A percentile compares a stretch with the other conserved stretches of the same genome.
These are phyloP conservation scores for Lucifuga dentata DNA, from an alignment of 2,113 vertebrate genomes.

Conservation along the genomic window DNA sequence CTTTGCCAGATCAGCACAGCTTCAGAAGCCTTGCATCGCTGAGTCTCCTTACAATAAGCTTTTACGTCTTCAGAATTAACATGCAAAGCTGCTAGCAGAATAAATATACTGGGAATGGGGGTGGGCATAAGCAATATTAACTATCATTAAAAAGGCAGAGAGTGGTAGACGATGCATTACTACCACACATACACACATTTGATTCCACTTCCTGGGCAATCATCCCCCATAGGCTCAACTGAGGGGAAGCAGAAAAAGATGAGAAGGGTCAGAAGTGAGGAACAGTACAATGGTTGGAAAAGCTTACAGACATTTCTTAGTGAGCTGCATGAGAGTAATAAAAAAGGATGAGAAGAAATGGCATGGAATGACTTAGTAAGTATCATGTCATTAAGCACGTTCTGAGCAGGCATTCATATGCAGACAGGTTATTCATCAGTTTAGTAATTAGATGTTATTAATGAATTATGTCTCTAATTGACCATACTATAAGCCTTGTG, in stretches of 20 bases:
- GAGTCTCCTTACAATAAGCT: slow-evolving; percentile 71
- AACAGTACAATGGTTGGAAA: slow-evolving; percentile 61
- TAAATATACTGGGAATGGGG: slow-evolving; percentile 45
- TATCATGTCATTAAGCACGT: slow-evolving; percentile 43
- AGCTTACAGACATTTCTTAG: slow-evolving; percentile 61
- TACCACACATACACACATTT: slow-evolving; percentile 97
- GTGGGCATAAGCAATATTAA: slow-evolving; percentile 67
- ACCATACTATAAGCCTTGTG: slow-evolving; percentile 25
- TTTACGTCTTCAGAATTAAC: slow-evolving; percentile 61
- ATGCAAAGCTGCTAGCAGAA: slow-evolving; percentile 87
- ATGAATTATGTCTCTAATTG: slow-evolving; percentile 55
- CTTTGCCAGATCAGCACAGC: slow-evolving; percentile 36
- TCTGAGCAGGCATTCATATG: slow-evolving; percentile 38
- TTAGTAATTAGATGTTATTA: slow-evolving; percentile 52
- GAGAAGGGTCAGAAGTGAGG: slow-evolving; percentile 87
- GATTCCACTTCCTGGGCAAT: slow-evolving; percentile 96
- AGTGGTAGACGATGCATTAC: slow-evolving; percentile 67
- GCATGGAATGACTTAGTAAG: slow-evolving; percentile 35
- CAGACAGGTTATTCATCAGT: slow-evolving; percentile 49
- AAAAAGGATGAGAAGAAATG: slow-evolving; percentile 44
- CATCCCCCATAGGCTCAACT: slow-evolving; percentile 97
- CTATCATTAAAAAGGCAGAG: slow-evolving; percentile 73
- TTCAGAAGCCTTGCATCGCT: slow-evolving; percentile 79
- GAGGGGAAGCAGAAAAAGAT: slow-evolving; percentile 91
- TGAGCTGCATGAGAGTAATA: slow-evolving; percentile 45